A percentile compares a stretch with the other conserved stretches of the same genome.
phyloP scores from a whole-genome alignment of 2,888 invertebrate genomes.

The Leptopilina myrica region DNA sequence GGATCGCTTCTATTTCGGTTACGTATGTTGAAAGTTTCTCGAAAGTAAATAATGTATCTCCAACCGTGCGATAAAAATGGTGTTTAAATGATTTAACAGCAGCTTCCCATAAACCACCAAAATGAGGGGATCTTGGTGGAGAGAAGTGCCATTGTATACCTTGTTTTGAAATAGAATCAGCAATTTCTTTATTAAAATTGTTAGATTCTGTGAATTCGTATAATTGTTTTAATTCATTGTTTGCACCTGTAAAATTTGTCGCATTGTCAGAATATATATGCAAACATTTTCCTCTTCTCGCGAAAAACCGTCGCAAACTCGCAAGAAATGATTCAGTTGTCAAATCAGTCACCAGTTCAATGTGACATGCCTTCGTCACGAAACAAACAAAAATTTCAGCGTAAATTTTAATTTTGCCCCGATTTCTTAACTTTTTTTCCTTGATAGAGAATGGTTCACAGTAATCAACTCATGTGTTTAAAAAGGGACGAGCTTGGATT shows the following conservation, averaged over 20 bases:
- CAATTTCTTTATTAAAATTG: neutral
- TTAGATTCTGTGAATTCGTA: neutral
- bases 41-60: too few species aligned
- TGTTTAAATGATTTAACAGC: too few species aligned
- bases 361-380: conserved; percentile 35
- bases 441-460: neutral
- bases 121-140: too few species aligned
- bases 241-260: conserved; percentile 40
- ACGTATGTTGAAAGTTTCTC: too few species aligned
- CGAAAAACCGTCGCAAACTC: conserved; percentile 26
- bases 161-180: conserved; percentile 7
- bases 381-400: conserved; percentile 62
- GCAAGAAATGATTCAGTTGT: conserved; percentile 28
- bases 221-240: conserved; percentile 5
- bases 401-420: conserved; percentile 13
- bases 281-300: too few species aligned
- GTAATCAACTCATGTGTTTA: neutral
- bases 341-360: conserved; percentile 37
- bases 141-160: too few species aligned
- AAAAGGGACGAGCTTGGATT: neutral
- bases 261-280: conserved; percentile 44
- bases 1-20: too few species aligned
- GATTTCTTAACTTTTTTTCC: conserved; percentile 28
- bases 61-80: too few species aligned
- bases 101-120: too few species aligned